A percentile compares a stretch with the other conserved stretches of the same genome.
phyloP scores from a whole-genome alignment of 2,797 vertebrate genomes.

The Gymnothorax javanicus region DNA sequence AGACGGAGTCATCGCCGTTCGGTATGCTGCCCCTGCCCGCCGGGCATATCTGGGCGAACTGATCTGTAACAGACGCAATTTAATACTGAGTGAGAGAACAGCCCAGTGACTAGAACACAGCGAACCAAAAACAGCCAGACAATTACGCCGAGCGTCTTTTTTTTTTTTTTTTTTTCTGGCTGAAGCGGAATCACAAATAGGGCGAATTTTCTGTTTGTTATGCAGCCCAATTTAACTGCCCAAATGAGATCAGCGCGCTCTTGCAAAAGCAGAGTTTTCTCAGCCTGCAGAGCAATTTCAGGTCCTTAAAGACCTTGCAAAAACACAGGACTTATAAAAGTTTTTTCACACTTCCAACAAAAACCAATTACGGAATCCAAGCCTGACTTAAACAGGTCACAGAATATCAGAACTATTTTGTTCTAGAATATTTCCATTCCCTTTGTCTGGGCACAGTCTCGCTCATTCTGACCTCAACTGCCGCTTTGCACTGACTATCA shows the following conservation, averaged over 20 bases:
- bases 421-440: background rate
- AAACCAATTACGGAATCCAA: background rate
- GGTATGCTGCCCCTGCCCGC: constrained; percentile 87
- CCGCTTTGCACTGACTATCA: too few species aligned
- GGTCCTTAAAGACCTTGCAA: background rate
- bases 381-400: background rate
- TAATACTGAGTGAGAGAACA: background rate
- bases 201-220: background rate
- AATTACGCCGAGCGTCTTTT: background rate
- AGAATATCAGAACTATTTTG: background rate
- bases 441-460: background rate
- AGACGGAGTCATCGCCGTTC: constrained; percentile 71
- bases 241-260: background rate
- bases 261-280: background rate
- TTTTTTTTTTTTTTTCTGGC: background rate
- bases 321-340: background rate
- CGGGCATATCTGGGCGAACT: constrained; percentile 90
- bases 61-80: constrained; percentile 71
- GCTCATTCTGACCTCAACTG: background rate
- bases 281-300: background rate
- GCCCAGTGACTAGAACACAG: background rate
- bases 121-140: background rate
- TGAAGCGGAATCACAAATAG: background rate
- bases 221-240: background rate
- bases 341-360: background rate